Evolutionary conservation across 2,113 vertebrate species (phyloP), one percentile per base, ranked within the genome.

Genomic region (Neolamprologus sp.): DNA sequence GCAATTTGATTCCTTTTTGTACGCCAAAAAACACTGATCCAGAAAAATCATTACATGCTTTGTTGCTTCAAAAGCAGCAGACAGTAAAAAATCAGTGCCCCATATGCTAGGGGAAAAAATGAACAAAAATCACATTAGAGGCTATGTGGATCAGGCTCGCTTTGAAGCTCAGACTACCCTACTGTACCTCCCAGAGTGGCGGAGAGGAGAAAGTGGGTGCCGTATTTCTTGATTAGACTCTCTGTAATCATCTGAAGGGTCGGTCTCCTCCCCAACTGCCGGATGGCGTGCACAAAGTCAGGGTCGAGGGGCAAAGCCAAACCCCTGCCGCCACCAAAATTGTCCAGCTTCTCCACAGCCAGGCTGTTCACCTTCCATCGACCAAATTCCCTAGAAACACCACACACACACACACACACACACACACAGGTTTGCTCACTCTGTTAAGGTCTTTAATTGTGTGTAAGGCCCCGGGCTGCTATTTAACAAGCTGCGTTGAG

Each of bases 321-420:
- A 68, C 94, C 95, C 2, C 95, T 89, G 85, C 91, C 92, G 88
- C 93, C 92, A 28, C 91, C 85, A 5, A 78, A 80, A 73, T 47
- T 35, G 68, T 96, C 94, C 87, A 93, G 93, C 91, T 95, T 96
- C 92, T 97, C 96, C 85, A 95, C 94, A 14, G 95, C 96, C 92
- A 97, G 93, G 90, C 95, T 97, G 95, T 96, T 97, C 92, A 97
- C 96, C 94, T 97, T 97, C 97, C 97, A 97, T 96, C 97, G 96
- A 82, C 97, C 97, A 85, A 97, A 97, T 94, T 97, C 97, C 94
- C 97, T 97, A 87, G 19, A 60, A 60, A 60, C 28, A 17, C 26
- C 17, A 85, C 55, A 55, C 12, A 90, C 60, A 82, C 11, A 79
- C 68, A 86, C 53, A 81, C 12, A 57, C 47, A 86, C 58, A 86